Base-by-base conservation (phyloP, 2,113 vertebrate genomes). In the Rhizomys pruinosus region DNA sequence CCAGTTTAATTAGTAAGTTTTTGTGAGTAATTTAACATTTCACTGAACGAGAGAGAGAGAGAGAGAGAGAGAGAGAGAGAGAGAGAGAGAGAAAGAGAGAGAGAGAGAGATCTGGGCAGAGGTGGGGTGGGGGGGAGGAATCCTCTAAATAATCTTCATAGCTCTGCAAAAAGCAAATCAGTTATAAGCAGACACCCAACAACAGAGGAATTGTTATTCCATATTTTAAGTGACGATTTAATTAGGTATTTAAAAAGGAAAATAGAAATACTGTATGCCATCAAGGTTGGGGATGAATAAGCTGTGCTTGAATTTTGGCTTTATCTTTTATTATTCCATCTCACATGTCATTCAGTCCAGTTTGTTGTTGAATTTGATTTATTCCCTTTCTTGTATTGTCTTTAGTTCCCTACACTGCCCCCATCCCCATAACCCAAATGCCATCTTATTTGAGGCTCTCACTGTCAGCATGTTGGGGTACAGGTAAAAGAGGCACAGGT, bases 191-290 rank as follows among this genome's bases (percentile, higher is more conserved):
- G 64, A 85, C 81, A 77, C 59, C 52, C 52, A 85, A 91, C 77
- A 90, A 79, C 42, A 93, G 84, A 91, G 68, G 93, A 80, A 64
- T 86, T 69, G 74, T 89, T 80, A 29, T 68, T 81, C 34, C 79
- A 74, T 95, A 93, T 87, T 97, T 93, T 15, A 96, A 95, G 79
- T 91, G 93, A 93, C 89, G 97, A 84, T 96, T 97, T 97, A 95
- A 97, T 97, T 96, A 94, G 92, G 55, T 85, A 66, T 92, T 96
- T 94, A 95, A 95, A 95, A 66, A 77, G 76, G 72, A 81, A 96
- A 93, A 84, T 69, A 93, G 77, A 90, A 92, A 87, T 84, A 84
- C 22, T 80, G 57, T 88, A 94, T 93, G 63, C 72, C 91, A 55
- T 93, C 91, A 93, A 86, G 19, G 39, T 3, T 66, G 63, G 63